Conservation (phyloP, 53 echinoderm and acorn worm species). For the Pentamera pediparva region DNA sequence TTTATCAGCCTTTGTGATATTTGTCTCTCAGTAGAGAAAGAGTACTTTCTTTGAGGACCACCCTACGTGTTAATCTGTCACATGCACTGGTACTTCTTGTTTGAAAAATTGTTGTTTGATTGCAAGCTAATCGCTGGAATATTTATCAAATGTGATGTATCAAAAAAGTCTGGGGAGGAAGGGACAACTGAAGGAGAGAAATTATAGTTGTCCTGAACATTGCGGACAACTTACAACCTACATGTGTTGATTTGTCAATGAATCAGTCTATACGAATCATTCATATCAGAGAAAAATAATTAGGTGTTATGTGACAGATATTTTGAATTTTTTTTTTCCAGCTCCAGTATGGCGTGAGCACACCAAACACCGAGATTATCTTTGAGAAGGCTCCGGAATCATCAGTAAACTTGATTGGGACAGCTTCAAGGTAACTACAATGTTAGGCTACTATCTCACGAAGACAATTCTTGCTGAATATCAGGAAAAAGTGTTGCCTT, state of each 20-base stretch:
- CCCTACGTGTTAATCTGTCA: too few relatives aligned
- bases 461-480: too few relatives aligned
- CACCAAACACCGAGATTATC: constrained; percentile 72
- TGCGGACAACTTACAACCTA: background rate
- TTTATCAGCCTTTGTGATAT: too few relatives aligned
- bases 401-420: constrained; percentile 71
- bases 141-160: too few relatives aligned
- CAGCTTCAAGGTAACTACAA: constrained; percentile 69
- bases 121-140: too few relatives aligned
- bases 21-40: background rate
- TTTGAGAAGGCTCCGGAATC: constrained; percentile 92
- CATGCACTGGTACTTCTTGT: too few relatives aligned
- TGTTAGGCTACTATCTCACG: too few relatives aligned
- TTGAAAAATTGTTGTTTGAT: too few relatives aligned
- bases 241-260: background rate
- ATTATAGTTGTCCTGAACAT: background rate
- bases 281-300: background rate
- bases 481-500: too few relatives aligned
- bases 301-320: background rate
- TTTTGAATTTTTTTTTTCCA: constrained; percentile 9
- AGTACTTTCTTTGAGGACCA: too few relatives aligned
- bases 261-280: background rate
- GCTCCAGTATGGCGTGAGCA: constrained; percentile 57
- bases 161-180: too few relatives aligned
- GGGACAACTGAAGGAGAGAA: background rate